A percentile compares a stretch with the other conserved stretches of the same genome.
Conservation (phyloP, 2,888 invertebrate species). For the Archips xylosteana region DNA sequence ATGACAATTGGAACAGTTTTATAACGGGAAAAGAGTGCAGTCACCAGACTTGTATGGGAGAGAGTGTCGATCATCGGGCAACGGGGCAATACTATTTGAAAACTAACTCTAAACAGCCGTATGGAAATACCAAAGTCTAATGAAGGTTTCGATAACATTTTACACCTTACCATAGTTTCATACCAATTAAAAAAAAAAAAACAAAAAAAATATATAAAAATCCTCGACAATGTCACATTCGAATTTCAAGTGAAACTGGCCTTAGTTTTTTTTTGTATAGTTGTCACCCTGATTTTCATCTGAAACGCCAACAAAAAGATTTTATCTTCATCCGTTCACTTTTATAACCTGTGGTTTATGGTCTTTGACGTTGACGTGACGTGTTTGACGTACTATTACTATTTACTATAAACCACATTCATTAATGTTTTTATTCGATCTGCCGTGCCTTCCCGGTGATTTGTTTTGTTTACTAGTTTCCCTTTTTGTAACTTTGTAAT, state of each 20-base stretch:
- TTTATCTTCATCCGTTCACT: neutral
- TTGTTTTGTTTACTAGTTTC: neutral
- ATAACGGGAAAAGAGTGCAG: conserved; percentile 50
- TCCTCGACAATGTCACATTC: too few species aligned
- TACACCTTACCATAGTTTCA: neutral
- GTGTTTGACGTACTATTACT: too few species aligned
- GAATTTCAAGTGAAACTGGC: neutral
- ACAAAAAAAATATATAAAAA: neutral
- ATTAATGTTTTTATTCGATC: too few species aligned
- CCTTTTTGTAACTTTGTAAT: too few species aligned
- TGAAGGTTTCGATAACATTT: neutral
- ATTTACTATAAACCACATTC: too few species aligned
- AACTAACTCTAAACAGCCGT: conserved; percentile 83
- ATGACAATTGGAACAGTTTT: conserved; percentile 75
- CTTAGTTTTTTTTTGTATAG: neutral
- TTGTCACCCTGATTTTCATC: neutral
- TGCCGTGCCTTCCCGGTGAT: too few species aligned
- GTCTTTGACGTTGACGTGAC: neutral
- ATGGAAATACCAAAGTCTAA: conserved; percentile 58
- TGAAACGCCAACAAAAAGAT: neutral
- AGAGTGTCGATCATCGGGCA: conserved; percentile 64
- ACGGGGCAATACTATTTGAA: conserved; percentile 85
- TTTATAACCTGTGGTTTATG: neutral
- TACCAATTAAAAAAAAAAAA: neutral
- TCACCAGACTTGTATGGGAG: conserved; percentile 83